These are phyloP conservation scores for Incurvaria masculella DNA, from an alignment of 2,888 invertebrate species.

Conservation along the genomic window DNA sequence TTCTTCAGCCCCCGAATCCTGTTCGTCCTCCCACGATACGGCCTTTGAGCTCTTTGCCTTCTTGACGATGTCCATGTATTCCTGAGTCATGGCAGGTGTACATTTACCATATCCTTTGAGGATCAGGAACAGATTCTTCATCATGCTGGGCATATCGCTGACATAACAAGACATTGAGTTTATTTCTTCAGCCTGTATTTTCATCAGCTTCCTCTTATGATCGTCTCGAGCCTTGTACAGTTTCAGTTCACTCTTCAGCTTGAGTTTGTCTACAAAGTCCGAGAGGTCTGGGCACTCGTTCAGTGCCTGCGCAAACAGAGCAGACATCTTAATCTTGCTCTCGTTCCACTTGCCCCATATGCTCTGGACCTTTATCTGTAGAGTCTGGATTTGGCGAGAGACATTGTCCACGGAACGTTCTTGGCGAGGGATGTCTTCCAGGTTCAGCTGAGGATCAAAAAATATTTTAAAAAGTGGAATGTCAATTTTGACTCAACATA, in stretches of 20 bases:
- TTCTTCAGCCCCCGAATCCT: slow-evolving; percentile 19
- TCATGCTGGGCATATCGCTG: slow-evolving; percentile 48
- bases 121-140: slow-evolving; percentile 57
- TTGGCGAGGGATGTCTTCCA: slow-evolving; percentile 41
- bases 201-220: slow-evolving; percentile 29
- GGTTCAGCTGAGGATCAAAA: slow-evolving; percentile 34
- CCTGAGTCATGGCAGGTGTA: slow-evolving; percentile 51
- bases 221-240: slow-evolving; percentile 40
- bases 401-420: slow-evolving; percentile 38
- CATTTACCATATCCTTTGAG: slow-evolving; percentile 58
- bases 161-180: slow-evolving; percentile 47
- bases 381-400: slow-evolving; percentile 29
- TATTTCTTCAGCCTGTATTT: slow-evolving; percentile 50
- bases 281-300: slow-evolving; percentile 27
- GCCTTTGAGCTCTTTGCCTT: slow-evolving; percentile 57
- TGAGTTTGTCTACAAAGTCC: slow-evolving; percentile 29
- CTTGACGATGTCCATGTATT: slow-evolving; percentile 58
- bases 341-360: slow-evolving; percentile 35
- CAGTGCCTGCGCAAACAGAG: slow-evolving; percentile 27
- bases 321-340: slow-evolving; percentile 25
- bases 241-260: slow-evolving; percentile 31
- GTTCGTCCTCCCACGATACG: slow-evolving; percentile 59
- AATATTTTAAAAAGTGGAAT: too few species aligned
- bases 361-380: slow-evolving; percentile 32
- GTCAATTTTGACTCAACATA: background rate